Percentiles rank a stretch among this genome's conserved stretches.
phyloP scores from a whole-genome alignment of 2,797 vertebrate species.

The Bovichtus variegatus region DNA sequence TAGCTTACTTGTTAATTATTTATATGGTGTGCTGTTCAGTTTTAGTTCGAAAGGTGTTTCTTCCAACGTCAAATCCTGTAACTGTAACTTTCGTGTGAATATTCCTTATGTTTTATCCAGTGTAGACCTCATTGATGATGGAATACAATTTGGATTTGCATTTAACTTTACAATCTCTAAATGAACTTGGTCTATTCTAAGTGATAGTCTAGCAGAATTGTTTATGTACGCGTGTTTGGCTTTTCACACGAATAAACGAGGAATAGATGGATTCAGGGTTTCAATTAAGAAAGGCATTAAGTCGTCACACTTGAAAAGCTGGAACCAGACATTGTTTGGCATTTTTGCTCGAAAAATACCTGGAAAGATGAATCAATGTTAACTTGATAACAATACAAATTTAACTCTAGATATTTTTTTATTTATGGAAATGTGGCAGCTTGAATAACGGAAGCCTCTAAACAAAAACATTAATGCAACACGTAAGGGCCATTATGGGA shows the following conservation, averaged over 20 bases:
- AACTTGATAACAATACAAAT: neutral
- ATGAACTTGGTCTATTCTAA: neutral
- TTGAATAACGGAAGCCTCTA: neutral
- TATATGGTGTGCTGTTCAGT: no score
- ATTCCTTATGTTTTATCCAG: neutral
- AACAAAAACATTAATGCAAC: no score
- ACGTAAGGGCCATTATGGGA: neutral
- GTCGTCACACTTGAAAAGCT: neutral
- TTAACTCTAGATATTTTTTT: neutral
- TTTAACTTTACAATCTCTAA: neutral
- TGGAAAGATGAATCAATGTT: neutral
- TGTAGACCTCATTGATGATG: neutral
- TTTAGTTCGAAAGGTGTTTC: neutral
- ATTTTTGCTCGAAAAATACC: neutral
- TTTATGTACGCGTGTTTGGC: neutral
- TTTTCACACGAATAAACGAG: neutral
- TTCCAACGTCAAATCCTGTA: neutral
- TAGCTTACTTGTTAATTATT: neutral
- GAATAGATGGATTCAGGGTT: neutral
- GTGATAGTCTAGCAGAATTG: rapidly evolving
- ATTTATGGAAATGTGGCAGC: neutral
- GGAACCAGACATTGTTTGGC: neutral
- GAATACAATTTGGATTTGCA: neutral
- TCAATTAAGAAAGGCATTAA: no score
- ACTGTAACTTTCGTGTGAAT: neutral